phyloP scores from a whole-genome alignment of 2,113 vertebrate species.

The Syrmaticus mikado region DNA sequence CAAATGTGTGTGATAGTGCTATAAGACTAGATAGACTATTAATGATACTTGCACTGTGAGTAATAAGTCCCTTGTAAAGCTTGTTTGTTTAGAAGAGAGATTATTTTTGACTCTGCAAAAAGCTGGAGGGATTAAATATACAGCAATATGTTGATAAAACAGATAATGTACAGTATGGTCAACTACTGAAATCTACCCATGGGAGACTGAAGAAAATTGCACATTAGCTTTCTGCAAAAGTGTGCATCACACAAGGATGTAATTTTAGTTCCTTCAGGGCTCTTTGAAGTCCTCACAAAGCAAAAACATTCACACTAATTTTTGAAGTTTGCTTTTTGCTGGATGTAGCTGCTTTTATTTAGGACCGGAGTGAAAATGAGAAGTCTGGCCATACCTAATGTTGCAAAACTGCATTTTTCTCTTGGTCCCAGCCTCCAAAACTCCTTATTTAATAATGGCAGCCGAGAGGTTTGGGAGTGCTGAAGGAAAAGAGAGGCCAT shows the following conservation, averaged over 20 bases:
- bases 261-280: not conserved
- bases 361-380: not conserved
- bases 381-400: not conserved
- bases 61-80: not conserved
- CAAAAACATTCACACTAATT: rapidly evolving
- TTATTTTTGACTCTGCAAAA: not conserved
- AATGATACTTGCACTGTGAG: not conserved
- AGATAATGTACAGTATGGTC: not conserved
- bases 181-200: not conserved
- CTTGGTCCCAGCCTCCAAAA: not conserved
- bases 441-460: not conserved
- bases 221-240: not conserved
- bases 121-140: not conserved
- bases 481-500: too few species aligned
- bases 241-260: rapidly evolving
- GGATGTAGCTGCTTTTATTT: not conserved
- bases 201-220: not conserved
- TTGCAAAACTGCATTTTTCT: not conserved
- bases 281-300: not conserved
- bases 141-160: not conserved
- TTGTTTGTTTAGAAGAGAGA: not conserved
- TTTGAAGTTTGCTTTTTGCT: not conserved
- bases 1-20: not conserved
- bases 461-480: too few species aligned
- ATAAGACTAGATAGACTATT: not conserved